Base-by-base conservation (phyloP, 2,888 invertebrate species). In the Drosophila flavopinicola region DNA sequence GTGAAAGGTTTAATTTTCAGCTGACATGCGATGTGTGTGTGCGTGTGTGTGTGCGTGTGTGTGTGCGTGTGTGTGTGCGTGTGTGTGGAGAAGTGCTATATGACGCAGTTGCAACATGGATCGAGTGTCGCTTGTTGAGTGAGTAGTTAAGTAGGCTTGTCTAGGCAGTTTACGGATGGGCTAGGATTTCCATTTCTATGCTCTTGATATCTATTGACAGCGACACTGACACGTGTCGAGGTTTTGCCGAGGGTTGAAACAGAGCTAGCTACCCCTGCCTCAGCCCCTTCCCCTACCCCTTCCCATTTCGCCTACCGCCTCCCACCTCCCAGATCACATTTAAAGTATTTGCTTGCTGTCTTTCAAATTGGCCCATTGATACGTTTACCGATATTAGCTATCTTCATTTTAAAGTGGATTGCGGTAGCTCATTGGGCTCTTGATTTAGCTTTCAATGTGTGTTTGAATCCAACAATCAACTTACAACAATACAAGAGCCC, bases 161-260 rank as follows among this genome's bases (percentile, higher is more conserved):
- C 77, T 79, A 73, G 73, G 73, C 59, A 66, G 78, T 78, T 75
- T 75, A 61, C 44, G 61, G 52, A 75, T 66, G 51, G 78, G 66
- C 73, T 73, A 59, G 76, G 67, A 72, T 79, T 78, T 70, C 73
- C 70, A 78, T 72, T 69, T 73, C 68, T 66, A 65, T 73, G 68
- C 75, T 82, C 74, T 65, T 67, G 72, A 73, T 67, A 69, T 71
- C 69, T 68, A 83, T 83, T 73, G 77, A 79, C 83, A 82, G 66
- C 69, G 76, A 75, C 75, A 82, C 67, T 78, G 88, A 85, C 87
- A 87, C 87, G 87, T 87, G 87, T 87, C 79, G 73, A 59, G 73
- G 70, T 56, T 56, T 54, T 38, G 20, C 54, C 24, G 51, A 65
- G 69, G 72, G 71, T 71, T 58, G 57, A 54, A 66, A 61, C 56